Percentiles rank a stretch among this genome's conserved stretches.
Conservation (phyloP, 2,888 invertebrate species). For the Autographa pulchrina region DNA sequence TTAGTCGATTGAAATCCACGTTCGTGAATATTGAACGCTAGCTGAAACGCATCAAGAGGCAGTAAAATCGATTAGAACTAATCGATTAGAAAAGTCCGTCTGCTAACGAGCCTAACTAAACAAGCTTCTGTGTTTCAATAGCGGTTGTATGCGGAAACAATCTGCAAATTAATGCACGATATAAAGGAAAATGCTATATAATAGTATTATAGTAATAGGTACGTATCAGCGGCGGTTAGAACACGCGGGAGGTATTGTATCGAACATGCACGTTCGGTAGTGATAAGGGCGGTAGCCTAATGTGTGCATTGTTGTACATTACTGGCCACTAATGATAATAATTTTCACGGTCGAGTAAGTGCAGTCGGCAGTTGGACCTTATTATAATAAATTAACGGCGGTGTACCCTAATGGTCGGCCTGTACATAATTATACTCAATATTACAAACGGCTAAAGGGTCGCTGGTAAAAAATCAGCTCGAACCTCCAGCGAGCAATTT, state of each 20-base stretch:
- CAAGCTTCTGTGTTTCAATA: constrained; percentile 12
- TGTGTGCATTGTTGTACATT: constrained; percentile 63
- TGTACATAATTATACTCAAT: constrained; percentile 80
- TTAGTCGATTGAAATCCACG: constrained; percentile 47
- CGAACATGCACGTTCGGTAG: constrained; percentile 30
- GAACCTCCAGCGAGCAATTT: constrained; percentile 55
- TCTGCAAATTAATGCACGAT: constrained; percentile 14
- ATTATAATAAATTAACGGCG: constrained; percentile 87
- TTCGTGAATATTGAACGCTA: constrained; percentile 18
- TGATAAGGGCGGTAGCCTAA: constrained; percentile 51
- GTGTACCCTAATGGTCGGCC: constrained; percentile 81
- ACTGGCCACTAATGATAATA: constrained; percentile 83
- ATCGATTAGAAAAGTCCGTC: constrained; percentile 13
- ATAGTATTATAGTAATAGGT: constrained; percentile 3
- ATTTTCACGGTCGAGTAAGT: constrained; percentile 84
- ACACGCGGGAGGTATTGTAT: constrained; percentile 22
- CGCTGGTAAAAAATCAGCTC: constrained; percentile 72
- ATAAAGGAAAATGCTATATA: constrained; percentile 41
- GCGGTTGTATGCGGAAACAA: constrained; percentile 15
- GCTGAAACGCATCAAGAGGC: constrained; percentile 14
- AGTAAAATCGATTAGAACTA: constrained; percentile 17
- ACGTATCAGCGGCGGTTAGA: constrained; percentile 9
- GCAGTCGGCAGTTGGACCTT: constrained; percentile 85
- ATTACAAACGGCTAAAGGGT: constrained; percentile 80
- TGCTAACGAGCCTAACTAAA: constrained; percentile 6